phyloP scores from a whole-genome alignment of 2,113 vertebrate species.

The Lophura nycthemera region DNA sequence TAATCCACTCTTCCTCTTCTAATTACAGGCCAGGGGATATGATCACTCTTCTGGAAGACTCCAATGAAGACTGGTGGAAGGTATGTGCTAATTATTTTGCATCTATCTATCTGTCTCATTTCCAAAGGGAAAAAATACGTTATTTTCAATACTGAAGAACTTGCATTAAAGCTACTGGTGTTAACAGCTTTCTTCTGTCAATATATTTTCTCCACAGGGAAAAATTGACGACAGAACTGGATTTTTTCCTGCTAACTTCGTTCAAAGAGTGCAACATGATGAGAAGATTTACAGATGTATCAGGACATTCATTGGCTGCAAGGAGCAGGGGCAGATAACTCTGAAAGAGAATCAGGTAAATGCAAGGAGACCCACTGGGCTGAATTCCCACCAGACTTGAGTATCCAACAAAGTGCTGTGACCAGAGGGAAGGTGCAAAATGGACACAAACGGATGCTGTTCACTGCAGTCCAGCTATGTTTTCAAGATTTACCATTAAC shows the following conservation, averaged over 20 bases:
- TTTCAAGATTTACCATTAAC: background rate
- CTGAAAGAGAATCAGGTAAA: conserved; percentile 95
- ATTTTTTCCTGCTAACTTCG: conserved; percentile 94
- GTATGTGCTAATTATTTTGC: conserved; percentile 65
- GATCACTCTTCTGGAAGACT: conserved; percentile 91
- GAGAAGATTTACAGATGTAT: conserved; percentile 91
- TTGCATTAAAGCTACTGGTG: background rate
- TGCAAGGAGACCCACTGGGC: background rate
- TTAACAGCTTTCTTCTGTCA: background rate
- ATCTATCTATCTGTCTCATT: background rate
- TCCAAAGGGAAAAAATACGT: background rate
- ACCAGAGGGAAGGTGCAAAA: background rate
- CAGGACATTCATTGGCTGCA: conserved; percentile 92
- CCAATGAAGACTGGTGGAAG: conserved; percentile 99
- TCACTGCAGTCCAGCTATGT: background rate
- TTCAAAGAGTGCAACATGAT: conserved; percentile 85
- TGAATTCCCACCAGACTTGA: background rate
- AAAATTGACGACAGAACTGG: conserved; percentile 92
- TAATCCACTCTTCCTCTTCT: background rate
- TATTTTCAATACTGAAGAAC: background rate
- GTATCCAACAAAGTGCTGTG: background rate
- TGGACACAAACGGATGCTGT: background rate
- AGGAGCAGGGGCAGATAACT: conserved; percentile 95
- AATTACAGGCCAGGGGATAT: conserved; percentile 90
- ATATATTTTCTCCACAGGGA: conserved; percentile 79